Evolutionary conservation across 1,140 invertebrate genomes (phyloP), one percentile per base, ranked within the genome.

Genomic region (Ptiloglossa arizonensis): DNA sequence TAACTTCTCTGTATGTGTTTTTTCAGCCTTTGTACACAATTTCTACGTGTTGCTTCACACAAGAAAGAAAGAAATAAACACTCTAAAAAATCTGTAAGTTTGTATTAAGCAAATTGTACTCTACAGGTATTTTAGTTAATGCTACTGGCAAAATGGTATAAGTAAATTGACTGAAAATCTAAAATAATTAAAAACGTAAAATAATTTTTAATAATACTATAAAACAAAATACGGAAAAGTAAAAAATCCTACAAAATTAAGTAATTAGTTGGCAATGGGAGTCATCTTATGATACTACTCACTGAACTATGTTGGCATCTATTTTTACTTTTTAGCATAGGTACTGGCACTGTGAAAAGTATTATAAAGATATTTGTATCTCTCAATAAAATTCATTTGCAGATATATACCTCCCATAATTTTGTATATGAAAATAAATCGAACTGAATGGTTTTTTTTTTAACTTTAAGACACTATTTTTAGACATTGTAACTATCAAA

Each of bases 381-480:
- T 57, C n/a, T 38, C 0, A 66, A 19, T 69, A 56, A 46, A 38
- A 38, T 48, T 69, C n/a, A 38, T 15, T 46, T 48, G 17, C 54
- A n/a, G 19, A 63, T 74, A 13, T 64, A 27, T 2, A 46, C 35
- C 5, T n/a, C 44, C 29, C 22, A 19, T n/a, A 35, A 22, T 22
- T 68, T 60, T 48, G 15, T 69, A 59, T 75, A 35, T 50, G 44
- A 71, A 77, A 70, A 68, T 67, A 56, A 77, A 22, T 54, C 11
- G 54, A 77, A 71, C 48, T 4, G 54, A 71, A 60, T 9, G 2
- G 17, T 64, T 67, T 44, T 32, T 46, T 17, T 13, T 32, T 54
- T 22, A 76, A 46, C 32, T 44, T 74, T 66, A 79, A 60, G 62
- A 75, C 71, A 79, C 62, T 67, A 74, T 66, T 66, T 59, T 74